Base-by-base conservation (phyloP, 1,140 invertebrate genomes). In the Caenorhabditis tropicalis region DNA sequence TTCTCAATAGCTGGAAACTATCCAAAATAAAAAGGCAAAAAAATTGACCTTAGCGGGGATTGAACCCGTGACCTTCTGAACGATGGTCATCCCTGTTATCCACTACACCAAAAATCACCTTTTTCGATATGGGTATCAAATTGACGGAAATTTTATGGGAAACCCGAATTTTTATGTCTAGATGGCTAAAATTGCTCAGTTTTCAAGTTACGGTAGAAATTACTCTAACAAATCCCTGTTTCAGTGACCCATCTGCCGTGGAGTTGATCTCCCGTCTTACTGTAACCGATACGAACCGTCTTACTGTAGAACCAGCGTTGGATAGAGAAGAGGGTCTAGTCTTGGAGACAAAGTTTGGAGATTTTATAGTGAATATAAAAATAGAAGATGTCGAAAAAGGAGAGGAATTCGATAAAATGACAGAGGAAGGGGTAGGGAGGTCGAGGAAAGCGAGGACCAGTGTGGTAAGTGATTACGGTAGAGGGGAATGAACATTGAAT, bases 401-500 rank as follows among this genome's bases (percentile, higher is more conserved):
- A 21, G 10, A 19, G 10, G 65, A 74, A 9, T n/a, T n/a, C n/a
- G 65, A 74, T 24, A 33, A 74, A n/a, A 10, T 74, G 65, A n/a
- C 27, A 1, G 65, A 74, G 10, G 29, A 39, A 1, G 27, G 15
- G 3, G 2, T 43, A 24, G 65, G 65, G 19, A 15, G 36, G n/a
- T 36, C 29, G 16, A 15, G 65, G n/a, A 74, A 74, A 10, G 36
- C 9, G 15, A 74, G 65, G n/a, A 43, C 19, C 7, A 74, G 65
- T 43, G 65, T 74, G 65, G 65, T 74, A n/a, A 31, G 36, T 74
- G 9, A n/a, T n/a, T n/a, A n/a, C n/a, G n/a, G n/a, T n/a, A n/a
- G n/a, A n/a, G n/a, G n/a, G n/a, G n/a, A n/a, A n/a, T n/a, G n/a
- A n/a, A n/a, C n/a, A n/a, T n/a, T n/a, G n/a, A n/a, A n/a, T n/a